Percentiles rank a stretch among this genome's conserved stretches.
These are phyloP conservation scores for Polietes domitor DNA, from an alignment of 2,888 invertebrate species.

Conservation along the genomic window DNA sequence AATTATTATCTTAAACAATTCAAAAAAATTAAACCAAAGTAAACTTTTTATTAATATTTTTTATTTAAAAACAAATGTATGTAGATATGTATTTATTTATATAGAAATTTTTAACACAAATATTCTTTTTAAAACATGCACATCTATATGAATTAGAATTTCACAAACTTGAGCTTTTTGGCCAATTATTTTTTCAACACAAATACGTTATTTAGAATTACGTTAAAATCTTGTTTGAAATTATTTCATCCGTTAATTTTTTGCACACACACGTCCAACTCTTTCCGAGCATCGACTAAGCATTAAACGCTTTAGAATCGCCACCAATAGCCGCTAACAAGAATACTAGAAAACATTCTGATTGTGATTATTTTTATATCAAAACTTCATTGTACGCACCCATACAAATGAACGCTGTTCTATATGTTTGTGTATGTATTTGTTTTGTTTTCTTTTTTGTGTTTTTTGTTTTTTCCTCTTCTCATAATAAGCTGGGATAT, in stretches of 20 bases:
- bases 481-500: background rate
- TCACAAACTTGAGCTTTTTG: background rate
- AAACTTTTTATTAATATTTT: no score
- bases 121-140: no score
- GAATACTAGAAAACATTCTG: constrained; percentile 71
- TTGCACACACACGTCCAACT: constrained; percentile 23
- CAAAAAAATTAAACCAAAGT: no score
- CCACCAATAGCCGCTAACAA: constrained; percentile 14
- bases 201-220: background rate
- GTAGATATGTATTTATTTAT: no score
- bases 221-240: background rate
- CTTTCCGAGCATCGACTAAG: constrained; percentile 12
- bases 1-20: no score
- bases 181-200: background rate
- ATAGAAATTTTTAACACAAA: no score
- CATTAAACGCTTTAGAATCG: constrained; percentile 27
- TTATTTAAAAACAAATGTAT: no score
- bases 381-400: constrained; percentile 34
- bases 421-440: background rate
- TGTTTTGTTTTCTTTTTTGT: background rate
- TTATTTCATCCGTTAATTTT: background rate
- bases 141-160: no score
- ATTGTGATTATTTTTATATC: constrained; percentile 78
- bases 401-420: background rate
- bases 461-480: background rate